These are phyloP conservation scores for Elephantulus edwardii DNA, from an alignment of 2,113 vertebrate genomes.

Conservation along the genomic window DNA sequence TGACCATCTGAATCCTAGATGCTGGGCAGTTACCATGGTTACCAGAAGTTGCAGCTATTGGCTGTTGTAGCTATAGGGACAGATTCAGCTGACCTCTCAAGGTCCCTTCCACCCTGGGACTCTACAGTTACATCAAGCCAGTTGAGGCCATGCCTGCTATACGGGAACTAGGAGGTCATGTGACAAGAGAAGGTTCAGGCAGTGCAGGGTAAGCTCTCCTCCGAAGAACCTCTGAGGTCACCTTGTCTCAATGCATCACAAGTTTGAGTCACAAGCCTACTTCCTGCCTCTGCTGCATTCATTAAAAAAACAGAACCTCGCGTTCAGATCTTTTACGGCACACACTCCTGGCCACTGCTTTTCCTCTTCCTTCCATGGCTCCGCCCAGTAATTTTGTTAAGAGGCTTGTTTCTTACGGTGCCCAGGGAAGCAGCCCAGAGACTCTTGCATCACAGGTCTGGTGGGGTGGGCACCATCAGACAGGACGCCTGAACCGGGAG, in stretches of 20 bases:
- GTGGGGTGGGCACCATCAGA: conserved; percentile 18
- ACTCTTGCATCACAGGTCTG: conserved; percentile 41
- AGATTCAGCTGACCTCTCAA: conserved; percentile 26
- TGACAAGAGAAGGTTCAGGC: not conserved
- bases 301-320: not conserved
- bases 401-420: not conserved
- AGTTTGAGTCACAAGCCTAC: conserved; percentile 38
- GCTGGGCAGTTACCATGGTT: conserved; percentile 55
- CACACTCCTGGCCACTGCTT: not conserved
- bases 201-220: not conserved
- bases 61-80: not conserved
- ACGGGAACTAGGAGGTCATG: conserved; percentile 38
- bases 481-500: conserved; percentile 50
- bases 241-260: not conserved
- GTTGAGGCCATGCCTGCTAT: conserved; percentile 19
- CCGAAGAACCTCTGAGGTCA: conserved; percentile 28
- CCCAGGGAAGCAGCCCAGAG: conserved; percentile 40
- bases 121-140: conserved; percentile 48
- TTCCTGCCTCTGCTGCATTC: not conserved
- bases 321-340: not conserved
- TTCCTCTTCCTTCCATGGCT: conserved; percentile 41
- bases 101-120: conserved; percentile 36
- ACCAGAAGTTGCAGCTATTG: conserved; percentile 9
- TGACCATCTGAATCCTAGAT: conserved; percentile 47
- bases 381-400: not conserved